phyloP scores from a whole-genome alignment of 2,888 invertebrate genomes.

The Callosobruchus maculatus region DNA sequence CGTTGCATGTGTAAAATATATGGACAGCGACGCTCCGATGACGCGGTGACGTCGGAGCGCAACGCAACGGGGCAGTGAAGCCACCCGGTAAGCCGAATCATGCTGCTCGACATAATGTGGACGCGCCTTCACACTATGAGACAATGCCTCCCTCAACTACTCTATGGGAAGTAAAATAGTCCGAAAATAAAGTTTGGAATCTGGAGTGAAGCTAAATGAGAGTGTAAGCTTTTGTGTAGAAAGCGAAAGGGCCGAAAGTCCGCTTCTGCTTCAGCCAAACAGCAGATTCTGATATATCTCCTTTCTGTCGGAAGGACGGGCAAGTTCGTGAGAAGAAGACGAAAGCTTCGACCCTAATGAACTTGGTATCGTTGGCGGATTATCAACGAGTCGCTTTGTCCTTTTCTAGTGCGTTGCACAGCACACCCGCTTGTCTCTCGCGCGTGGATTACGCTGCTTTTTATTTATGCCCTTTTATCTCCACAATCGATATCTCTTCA shows the following conservation, averaged over 20 bases:
- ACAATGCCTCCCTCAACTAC: no score
- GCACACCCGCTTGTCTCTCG: background rate
- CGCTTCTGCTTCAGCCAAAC: background rate
- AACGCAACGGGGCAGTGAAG: no score
- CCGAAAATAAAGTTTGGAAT: no score
- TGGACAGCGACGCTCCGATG: no score
- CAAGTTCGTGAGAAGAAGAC: background rate
- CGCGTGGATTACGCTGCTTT: slow-evolving; percentile 2
- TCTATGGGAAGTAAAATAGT: no score
- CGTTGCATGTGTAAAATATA: no score
- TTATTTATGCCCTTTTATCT: slow-evolving; percentile 1
- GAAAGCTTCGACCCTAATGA: slow-evolving; percentile 27
- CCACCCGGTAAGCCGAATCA: no score
- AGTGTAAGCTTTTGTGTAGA: background rate
- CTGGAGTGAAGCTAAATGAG: no score
- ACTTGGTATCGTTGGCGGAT: slow-evolving; percentile 42
- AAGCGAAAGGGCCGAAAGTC: background rate
- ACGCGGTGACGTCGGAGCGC: no score
- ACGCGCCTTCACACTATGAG: no score
- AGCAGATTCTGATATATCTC: background rate
- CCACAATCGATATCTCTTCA: slow-evolving; percentile 3
- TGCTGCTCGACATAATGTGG: no score
- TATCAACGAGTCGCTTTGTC: slow-evolving; percentile 34
- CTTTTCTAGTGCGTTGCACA: slow-evolving; percentile 14
- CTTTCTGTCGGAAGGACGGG: background rate